Conservation (phyloP, 2,797 vertebrate species). For the Falco berigora region DNA sequence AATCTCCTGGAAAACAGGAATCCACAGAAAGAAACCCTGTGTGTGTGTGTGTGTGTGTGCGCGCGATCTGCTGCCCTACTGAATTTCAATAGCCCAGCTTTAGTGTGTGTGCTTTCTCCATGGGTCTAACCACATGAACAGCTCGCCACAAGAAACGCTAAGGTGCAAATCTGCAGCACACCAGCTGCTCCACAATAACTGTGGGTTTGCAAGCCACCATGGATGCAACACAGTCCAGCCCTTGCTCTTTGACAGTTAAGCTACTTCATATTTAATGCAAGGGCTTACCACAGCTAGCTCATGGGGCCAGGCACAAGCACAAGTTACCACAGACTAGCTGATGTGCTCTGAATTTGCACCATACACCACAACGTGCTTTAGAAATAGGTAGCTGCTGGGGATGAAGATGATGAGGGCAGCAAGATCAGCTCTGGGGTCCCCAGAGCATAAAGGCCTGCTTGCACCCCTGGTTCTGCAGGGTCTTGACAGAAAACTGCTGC, state of each 20-base stretch:
- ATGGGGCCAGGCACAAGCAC: rapidly evolving
- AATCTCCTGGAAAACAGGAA: neutral
- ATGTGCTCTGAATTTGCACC: neutral
- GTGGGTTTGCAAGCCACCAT: neutral
- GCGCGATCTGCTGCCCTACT: neutral
- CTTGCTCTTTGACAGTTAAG: neutral
- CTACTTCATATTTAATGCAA: conserved; percentile 4
- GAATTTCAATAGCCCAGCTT: neutral
- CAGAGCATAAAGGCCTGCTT: neutral
- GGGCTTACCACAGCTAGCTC: neutral
- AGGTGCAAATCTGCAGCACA: neutral
- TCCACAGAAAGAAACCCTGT: neutral
- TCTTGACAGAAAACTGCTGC: neutral
- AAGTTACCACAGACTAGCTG: neutral
- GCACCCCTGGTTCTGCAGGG: neutral
- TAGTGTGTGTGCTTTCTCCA: neutral
- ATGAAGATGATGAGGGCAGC: neutral
- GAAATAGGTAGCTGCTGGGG: neutral
- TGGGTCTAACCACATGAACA: neutral
- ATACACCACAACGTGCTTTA: neutral
- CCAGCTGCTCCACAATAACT: neutral
- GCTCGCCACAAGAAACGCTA: neutral
- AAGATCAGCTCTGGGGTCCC: neutral
- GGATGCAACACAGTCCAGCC: neutral
- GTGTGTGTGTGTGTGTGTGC: neutral